phyloP scores from a whole-genome alignment of 2,113 vertebrate species.

The Acrocephalus kingi region DNA sequence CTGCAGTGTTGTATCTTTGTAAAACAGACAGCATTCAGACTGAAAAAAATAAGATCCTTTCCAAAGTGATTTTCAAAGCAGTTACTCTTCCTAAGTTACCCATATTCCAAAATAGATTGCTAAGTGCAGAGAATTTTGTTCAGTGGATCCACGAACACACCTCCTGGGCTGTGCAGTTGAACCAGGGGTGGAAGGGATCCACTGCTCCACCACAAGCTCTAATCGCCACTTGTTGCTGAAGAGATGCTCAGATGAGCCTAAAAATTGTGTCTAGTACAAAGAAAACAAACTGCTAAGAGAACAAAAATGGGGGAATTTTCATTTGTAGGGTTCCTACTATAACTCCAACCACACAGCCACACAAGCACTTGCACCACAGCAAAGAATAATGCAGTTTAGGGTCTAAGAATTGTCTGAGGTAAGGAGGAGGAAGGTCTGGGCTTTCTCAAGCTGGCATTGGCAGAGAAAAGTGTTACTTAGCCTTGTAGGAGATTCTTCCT shows the following conservation, averaged over 20 bases:
- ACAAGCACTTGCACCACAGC: background rate
- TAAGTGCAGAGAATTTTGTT: background rate
- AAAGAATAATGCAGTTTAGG: background rate
- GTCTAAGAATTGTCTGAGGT: background rate
- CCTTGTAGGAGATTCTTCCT: background rate
- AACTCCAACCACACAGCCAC: background rate
- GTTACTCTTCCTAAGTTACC: background rate
- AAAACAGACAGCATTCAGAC: background rate
- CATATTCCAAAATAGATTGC: background rate
- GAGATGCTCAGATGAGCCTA: background rate
- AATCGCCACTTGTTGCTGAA: background rate
- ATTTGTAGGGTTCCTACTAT: background rate
- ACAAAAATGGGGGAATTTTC: background rate
- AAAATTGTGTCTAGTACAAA: background rate
- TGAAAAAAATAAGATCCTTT: background rate
- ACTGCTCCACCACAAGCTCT: background rate
- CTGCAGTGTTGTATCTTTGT: background rate
- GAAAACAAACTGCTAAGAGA: background rate
- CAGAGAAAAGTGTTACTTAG: background rate
- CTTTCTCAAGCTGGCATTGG: background rate
- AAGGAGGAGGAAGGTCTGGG: background rate
- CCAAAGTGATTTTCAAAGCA: background rate
- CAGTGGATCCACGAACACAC: too few relatives aligned
- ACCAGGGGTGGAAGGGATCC: too few relatives aligned
- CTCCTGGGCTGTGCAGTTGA: too few relatives aligned